Percentiles rank a stretch among this genome's conserved stretches.
Conservation (phyloP, 2,797 vertebrate species). For the Sebastes taczanowskii region DNA sequence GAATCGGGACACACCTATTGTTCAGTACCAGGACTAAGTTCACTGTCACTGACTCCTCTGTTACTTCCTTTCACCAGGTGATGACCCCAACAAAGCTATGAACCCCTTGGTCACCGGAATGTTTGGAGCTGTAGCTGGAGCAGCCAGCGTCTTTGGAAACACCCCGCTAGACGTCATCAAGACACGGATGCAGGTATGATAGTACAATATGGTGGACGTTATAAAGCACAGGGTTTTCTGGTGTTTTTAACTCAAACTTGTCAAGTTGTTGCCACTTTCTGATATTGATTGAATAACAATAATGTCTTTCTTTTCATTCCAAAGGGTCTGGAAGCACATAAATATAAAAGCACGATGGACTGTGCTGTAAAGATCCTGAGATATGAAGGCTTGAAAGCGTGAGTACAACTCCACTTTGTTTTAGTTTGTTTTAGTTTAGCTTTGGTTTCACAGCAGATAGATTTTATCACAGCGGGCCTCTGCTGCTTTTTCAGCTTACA, state of each 20-base stretch:
- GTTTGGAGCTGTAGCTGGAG: slow-evolving; percentile 91
- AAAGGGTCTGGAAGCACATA: slow-evolving; percentile 93
- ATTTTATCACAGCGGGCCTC: background rate
- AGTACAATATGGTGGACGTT: background rate
- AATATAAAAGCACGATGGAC: slow-evolving; percentile 92
- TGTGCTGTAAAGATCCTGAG: slow-evolving; percentile 92
- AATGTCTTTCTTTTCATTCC: background rate
- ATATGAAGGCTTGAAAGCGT: slow-evolving; percentile 90
- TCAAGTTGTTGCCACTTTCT: background rate
- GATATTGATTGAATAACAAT: background rate
- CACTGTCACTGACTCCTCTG: background rate
- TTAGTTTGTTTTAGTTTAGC: background rate
- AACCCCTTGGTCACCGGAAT: slow-evolving; percentile 89
- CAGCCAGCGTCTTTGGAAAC: slow-evolving; percentile 95
- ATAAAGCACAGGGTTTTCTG: background rate
- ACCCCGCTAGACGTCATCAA: slow-evolving; percentile 95
- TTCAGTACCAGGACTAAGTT: background rate
- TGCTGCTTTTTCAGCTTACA: background rate
- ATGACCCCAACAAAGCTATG: slow-evolving; percentile 88
- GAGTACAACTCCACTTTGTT: slow-evolving; percentile 70
- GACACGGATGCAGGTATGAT: slow-evolving; percentile 93
- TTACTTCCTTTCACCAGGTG: slow-evolving; percentile 75
- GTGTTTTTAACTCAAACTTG: background rate
- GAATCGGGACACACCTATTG: background rate
- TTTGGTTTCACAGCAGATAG: no score